A percentile compares a stretch with the other conserved stretches of the same genome.
These are phyloP conservation scores for Takifugu ocellatus DNA, from an alignment of 2,797 vertebrate species.

Conservation along the genomic window DNA sequence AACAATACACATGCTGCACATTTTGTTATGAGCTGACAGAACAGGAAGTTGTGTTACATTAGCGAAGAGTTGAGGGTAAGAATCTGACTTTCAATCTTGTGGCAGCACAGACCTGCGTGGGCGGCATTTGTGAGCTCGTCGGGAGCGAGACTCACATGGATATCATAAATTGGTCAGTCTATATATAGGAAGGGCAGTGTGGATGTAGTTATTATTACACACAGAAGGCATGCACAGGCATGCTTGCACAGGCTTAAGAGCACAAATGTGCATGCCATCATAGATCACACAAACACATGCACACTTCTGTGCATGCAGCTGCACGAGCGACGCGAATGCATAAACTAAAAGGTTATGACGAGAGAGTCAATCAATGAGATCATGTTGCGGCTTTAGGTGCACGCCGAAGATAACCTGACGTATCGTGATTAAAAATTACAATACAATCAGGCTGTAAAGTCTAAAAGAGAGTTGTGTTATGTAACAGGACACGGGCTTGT, in stretches of 20 bases:
- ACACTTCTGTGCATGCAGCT: slow-evolving; percentile 8
- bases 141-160: slow-evolving; percentile 19
- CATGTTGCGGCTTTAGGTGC: slow-evolving; percentile 4
- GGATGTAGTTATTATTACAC: slow-evolving; percentile 42
- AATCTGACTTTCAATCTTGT: background rate
- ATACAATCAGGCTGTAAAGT: slow-evolving; percentile 2
- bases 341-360: background rate
- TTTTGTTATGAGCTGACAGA: background rate
- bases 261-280: slow-evolving; percentile 21
- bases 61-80: background rate
- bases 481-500: too few relatives aligned
- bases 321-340: slow-evolving; percentile 1
- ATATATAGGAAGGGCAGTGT: slow-evolving; percentile 40
- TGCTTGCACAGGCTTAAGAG: slow-evolving; percentile 26
- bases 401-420: background rate
- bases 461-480: too few relatives aligned
- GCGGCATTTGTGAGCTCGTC: background rate
- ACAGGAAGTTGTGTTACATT: background rate
- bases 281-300: slow-evolving; percentile 1
- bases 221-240: slow-evolving; percentile 29
- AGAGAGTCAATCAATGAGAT: slow-evolving; percentile 4
- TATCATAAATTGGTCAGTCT: slow-evolving; percentile 37
- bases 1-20: too few relatives aligned
- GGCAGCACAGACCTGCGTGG: slow-evolving; percentile 5
- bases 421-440: slow-evolving; percentile 5